phyloP scores from a whole-genome alignment of 2,113 vertebrate genomes.

The Periophthalmodon schlosseri region DNA sequence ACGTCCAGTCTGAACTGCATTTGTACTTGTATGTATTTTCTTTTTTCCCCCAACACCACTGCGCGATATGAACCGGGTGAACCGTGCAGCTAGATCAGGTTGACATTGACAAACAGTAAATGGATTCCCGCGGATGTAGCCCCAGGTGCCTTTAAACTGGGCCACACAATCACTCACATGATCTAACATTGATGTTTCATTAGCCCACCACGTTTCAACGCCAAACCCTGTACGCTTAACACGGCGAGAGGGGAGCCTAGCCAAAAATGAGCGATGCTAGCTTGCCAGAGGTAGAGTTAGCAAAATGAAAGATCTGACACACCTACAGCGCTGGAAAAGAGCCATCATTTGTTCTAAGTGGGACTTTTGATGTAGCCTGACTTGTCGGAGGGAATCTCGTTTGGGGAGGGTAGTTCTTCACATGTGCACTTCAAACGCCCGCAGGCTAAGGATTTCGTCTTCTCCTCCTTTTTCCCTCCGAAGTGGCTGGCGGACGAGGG shows the following conservation, averaged over 20 bases:
- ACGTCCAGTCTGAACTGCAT: background rate
- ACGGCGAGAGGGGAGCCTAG: background rate
- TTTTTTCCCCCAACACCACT: background rate
- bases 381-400: constrained; percentile 60
- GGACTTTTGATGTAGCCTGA: constrained; percentile 60
- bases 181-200: constrained; percentile 11
- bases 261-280: background rate
- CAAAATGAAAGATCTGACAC: constrained; percentile 44
- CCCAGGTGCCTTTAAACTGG: constrained; percentile 8
- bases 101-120: constrained; percentile 8
- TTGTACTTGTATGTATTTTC: background rate
- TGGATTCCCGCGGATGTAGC: constrained; percentile 2
- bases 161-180: constrained; percentile 3
- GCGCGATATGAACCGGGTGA: background rate
- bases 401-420: constrained; percentile 60
- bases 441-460: constrained; percentile 66
- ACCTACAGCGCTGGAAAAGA: constrained; percentile 54
- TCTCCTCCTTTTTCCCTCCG: constrained; percentile 41
- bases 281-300: constrained; percentile 2
- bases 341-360: constrained; percentile 62
- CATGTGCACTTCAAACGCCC: constrained; percentile 63
- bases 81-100: background rate
- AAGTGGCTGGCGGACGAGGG: constrained; percentile 50
- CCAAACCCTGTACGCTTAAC: background rate
- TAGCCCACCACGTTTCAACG: background rate